phyloP scores from a whole-genome alignment of 1,140 invertebrate species.

The Drosophila subpulchrella region DNA sequence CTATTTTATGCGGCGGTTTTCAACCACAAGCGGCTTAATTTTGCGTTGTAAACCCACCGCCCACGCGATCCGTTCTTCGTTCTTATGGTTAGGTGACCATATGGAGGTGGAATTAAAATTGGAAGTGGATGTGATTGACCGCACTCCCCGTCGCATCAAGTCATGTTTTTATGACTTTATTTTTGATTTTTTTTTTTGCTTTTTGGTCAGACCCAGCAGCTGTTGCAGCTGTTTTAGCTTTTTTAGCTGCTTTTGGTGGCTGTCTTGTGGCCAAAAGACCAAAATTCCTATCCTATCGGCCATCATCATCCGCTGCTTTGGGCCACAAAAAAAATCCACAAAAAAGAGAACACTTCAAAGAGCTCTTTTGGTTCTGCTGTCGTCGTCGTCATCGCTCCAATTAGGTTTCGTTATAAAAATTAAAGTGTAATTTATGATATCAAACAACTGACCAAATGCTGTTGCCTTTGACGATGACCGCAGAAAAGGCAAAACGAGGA shows the following conservation, averaged over 20 bases:
- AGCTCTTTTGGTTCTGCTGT: constrained; percentile 16
- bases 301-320: constrained; percentile 11
- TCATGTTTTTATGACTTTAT: constrained; percentile 42
- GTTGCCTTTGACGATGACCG: constrained; percentile 28
- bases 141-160: constrained; percentile 14
- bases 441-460: constrained; percentile 22
- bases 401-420: constrained; percentile 55
- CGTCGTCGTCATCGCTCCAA: constrained; percentile 46
- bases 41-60: constrained; percentile 1
- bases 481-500: constrained; percentile 24
- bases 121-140: constrained; percentile 22
- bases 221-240: constrained; percentile 21
- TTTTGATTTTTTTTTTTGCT: constrained; percentile 7
- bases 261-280: constrained; percentile 18
- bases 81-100: constrained; percentile 24
- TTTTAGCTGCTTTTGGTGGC: not conserved
- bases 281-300: constrained; percentile 12
- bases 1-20: not conserved
- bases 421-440: constrained; percentile 55
- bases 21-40: constrained; percentile 13
- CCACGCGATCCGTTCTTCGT: constrained; percentile 8
- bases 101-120: constrained; percentile 30
- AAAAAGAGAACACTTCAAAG: constrained; percentile 42
- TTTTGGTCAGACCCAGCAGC: constrained; percentile 28
- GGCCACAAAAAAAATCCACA: not conserved